Conservation (phyloP, 2,797 vertebrate species). For the Microcaecilia unicolor region DNA sequence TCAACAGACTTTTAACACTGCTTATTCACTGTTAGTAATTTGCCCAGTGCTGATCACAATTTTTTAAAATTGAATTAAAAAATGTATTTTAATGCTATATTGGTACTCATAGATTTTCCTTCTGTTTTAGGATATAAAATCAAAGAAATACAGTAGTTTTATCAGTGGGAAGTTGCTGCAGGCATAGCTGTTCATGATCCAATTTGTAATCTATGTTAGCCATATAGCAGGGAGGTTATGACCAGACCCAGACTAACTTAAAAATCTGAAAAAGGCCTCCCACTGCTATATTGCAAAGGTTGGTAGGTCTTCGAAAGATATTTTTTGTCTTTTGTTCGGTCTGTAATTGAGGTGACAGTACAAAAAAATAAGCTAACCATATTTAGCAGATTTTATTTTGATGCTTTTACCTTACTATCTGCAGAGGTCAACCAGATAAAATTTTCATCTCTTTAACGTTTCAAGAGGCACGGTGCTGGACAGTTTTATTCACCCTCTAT, state of each 20-base stretch:
- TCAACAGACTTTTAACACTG: too few species aligned
- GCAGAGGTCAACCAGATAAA: slow-evolving; percentile 23
- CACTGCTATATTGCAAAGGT: slow-evolving; percentile 9
- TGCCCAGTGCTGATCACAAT: too few species aligned
- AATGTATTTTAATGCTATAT: too few species aligned
- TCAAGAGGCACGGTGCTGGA: slow-evolving; percentile 31
- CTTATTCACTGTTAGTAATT: too few species aligned
- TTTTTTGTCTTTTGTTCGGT: slow-evolving; percentile 12
- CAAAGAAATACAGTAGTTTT: too few species aligned
- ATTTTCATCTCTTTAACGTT: slow-evolving; percentile 18
- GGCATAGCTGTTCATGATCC: too few species aligned
- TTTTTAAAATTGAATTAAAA: too few species aligned
- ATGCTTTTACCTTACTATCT: slow-evolving; percentile 11
- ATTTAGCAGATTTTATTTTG: slow-evolving; percentile 8
- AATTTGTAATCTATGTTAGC: too few species aligned
- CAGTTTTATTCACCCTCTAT: slow-evolving; percentile 52
- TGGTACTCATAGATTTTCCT: too few species aligned
- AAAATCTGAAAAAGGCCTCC: too few species aligned
- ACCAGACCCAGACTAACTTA: slow-evolving; percentile 2
- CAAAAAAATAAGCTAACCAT: slow-evolving; percentile 15
- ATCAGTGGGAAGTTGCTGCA: too few species aligned
- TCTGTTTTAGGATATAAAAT: too few species aligned
- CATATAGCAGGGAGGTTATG: not conserved
- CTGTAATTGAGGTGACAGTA: slow-evolving; percentile 13
- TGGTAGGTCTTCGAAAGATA: slow-evolving; percentile 13